Base-by-base conservation (phyloP, 2,797 vertebrate genomes). In the Craterocephalus amniculus region DNA sequence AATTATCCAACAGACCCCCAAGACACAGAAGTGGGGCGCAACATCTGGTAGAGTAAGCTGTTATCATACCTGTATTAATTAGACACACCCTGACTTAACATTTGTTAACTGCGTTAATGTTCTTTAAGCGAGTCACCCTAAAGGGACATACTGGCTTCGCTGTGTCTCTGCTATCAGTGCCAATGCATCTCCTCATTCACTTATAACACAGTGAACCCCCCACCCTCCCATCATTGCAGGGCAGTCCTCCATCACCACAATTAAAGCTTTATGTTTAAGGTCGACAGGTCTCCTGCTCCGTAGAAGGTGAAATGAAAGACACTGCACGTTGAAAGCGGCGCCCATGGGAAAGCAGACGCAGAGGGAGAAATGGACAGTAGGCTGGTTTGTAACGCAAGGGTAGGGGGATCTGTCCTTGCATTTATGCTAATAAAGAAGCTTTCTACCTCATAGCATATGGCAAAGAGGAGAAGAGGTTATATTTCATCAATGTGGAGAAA, bases 261-360 rank as follows among this genome's bases (percentile, higher is more conserved):
- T 89, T 87, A 83, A 84, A 91, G 77, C 81, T 83, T 89, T 84
- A 88, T 70, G 79, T 80, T 80, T 76, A 69, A 58, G 80, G 86
- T 90, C 66, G 14, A 65, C 34, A 70, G 88, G 81, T 84, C 77
- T 74, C 56, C 57, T 9, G 16, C 78, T 81, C 65, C 26, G 20
- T 56, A 76, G 69, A 75, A 91, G 89, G 86, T 88, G 87, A 92
- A 90, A 88, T 87, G 87, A 93, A 93, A 93, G 90, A 71, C 84
- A 26, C 60, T 54, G 56, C 24, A n/a, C 58, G 72, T 60, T 73
- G 48, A 74, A 82, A 72, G 54, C 7, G 43, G 48, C 74, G 67
- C 73, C 78, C 59, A 45, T 62, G 54, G 76, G 70, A 70, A 67
- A 70, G 72, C 8, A 2, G 57, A 57, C 36, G 38, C 12, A 11